Base-by-base conservation (phyloP, 2,113 vertebrate species). In the Periophthalmodon schlosseri region DNA sequence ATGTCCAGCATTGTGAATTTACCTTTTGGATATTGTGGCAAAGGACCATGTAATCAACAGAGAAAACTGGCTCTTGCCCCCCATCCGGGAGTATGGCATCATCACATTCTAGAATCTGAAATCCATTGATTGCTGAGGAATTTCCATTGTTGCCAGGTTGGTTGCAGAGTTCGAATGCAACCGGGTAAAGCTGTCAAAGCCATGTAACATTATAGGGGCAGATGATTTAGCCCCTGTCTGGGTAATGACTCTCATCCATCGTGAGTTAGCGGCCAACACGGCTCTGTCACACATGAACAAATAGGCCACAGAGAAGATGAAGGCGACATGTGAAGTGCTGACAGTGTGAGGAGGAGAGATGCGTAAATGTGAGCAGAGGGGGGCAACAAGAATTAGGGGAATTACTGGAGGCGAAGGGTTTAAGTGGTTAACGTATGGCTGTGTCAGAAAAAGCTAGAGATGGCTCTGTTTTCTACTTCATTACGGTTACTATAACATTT, bases 131-230 rank as follows among this genome's bases (percentile, higher is more conserved):
- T 36, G 49, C 84, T 68, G 77, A 84, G 65, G 78, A 79, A 79
- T 82, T 75, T 74, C 79, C 81, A 84, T 73, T 81, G 88, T 84
- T 83, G 74, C 71, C 28, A 72, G 39, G 74, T 79, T 71, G 11
- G 76, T 72, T 52, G 83, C 78, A 69, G 81, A 69, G 81, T 76
- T 57, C 74, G 77, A 78, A 86, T 75, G 86, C 80, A 80, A 79
- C 68, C 64, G 78, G 78, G 66, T 71, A 72, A 65, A 74, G 76
- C 64, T 68, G 68, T 67, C 72, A 58, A 36, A 2, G 79, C 24
- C 69, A 54, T 0, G n/a, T 66, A 21, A 60, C 23, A 21, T 77
- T 72, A 65, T 72, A 74, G 75, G 73, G 73, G 75, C 46, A 2
- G 64, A 50, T 85, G 76, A 87, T 87, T 84, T 71, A 76, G 74